Evolutionary conservation across 2,888 invertebrate genomes (phyloP).

Genomic region (Sinodicranocentrus sp.): DNA sequence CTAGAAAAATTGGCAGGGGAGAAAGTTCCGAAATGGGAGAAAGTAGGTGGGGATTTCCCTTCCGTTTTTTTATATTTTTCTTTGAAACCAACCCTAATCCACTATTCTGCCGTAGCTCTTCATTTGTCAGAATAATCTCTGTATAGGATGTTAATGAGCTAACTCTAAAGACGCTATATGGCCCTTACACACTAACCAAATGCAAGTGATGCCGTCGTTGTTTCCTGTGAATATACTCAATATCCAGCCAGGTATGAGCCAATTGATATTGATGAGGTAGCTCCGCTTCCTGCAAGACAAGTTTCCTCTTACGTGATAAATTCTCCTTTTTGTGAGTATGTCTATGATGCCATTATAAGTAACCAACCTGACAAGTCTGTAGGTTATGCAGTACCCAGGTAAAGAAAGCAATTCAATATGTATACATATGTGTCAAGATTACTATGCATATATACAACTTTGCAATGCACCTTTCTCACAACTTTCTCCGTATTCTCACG

Average conservation of each 20-base stretch:
- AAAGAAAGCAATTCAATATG: not conserved
- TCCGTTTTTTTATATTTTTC: no score
- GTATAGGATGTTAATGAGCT: no score
- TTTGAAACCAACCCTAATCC: no score
- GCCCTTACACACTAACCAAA: conserved; percentile 11
- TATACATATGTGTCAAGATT: not conserved
- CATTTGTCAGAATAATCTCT: no score
- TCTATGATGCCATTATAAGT: conserved; percentile 45
- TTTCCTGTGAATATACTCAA: not conserved
- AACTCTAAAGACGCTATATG: no score
- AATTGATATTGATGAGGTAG: conserved; percentile 46
- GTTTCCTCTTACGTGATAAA: conserved; percentile 27
- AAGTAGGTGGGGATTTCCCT: conserved; percentile 58
- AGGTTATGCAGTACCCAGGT: not conserved
- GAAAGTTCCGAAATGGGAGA: conserved; percentile 61
- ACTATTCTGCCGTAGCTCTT: no score
- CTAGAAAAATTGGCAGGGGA: conserved; percentile 2
- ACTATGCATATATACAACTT: not conserved
- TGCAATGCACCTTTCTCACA: not conserved
- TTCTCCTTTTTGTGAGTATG: conserved; percentile 7
- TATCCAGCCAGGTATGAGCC: not conserved
- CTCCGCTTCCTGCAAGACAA: not conserved
- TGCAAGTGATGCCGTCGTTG: conserved; percentile 38
- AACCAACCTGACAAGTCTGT: no score
- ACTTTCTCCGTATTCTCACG: conserved; percentile 8